Evolutionary conservation across 1,140 invertebrate species (phyloP).

Genomic region (Bombus terrestris): DNA sequence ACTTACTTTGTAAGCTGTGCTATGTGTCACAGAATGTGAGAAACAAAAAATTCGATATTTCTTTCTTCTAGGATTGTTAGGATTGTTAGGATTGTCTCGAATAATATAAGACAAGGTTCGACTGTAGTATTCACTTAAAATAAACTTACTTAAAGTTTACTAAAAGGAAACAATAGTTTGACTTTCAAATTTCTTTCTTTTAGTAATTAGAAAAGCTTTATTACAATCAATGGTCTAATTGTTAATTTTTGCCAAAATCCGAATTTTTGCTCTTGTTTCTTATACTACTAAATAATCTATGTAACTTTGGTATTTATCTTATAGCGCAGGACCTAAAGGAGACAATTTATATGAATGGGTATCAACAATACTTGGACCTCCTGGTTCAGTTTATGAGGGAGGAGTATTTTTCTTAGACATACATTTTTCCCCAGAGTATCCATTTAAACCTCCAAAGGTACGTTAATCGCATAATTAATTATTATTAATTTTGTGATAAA

Average conservation of each 20-base stretch:
- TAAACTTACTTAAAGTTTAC: too few species aligned
- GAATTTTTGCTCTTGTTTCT: conserved; percentile 4
- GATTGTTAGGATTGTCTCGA: too few species aligned
- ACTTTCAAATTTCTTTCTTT: too few species aligned
- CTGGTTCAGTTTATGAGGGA: conserved; percentile 96
- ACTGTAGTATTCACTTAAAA: too few species aligned
- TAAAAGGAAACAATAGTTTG: background rate
- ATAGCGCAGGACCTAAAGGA: conserved; percentile 96
- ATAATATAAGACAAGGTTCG: too few species aligned
- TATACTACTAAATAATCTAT: conserved; percentile 12
- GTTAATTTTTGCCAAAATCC: background rate
- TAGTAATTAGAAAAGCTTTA: background rate
- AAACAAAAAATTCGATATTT: too few species aligned
- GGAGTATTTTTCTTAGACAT: conserved; percentile 98
- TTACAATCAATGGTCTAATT: background rate
- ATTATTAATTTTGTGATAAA: background rate
- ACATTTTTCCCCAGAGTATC: conserved; percentile 97
- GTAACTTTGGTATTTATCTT: conserved; percentile 47
- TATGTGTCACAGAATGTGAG: too few species aligned
- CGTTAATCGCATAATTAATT: conserved; percentile 29
- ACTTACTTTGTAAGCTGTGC: too few species aligned
- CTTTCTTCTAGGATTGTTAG: too few species aligned
- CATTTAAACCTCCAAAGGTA: conserved; percentile 98
- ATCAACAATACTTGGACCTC: conserved; percentile 97
- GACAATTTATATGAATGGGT: conserved; percentile 99